These are phyloP conservation scores for Nephrocerus scutellatus DNA, from an alignment of 2,888 invertebrate genomes.

Conservation along the genomic window DNA sequence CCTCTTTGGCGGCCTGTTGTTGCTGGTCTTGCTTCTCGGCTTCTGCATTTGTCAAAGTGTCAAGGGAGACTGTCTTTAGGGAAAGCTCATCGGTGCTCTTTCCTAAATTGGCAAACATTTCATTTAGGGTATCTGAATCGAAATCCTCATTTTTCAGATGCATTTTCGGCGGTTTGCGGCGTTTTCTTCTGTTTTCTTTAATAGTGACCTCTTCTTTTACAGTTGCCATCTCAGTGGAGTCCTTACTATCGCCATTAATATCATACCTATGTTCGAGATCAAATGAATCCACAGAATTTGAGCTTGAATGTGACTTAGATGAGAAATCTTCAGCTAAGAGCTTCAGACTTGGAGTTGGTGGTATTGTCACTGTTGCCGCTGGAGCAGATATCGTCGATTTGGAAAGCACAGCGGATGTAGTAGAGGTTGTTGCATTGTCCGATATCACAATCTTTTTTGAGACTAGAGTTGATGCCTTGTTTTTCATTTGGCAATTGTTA, in stretches of 20 bases:
- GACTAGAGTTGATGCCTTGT: constrained; percentile 29
- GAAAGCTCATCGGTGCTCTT: constrained; percentile 33
- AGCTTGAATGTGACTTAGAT: constrained; percentile 18
- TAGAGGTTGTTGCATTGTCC: constrained; percentile 13
- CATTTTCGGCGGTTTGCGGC: constrained; percentile 20
- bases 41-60: constrained; percentile 32
- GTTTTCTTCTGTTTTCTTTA: constrained; percentile 18
- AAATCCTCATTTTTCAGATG: constrained; percentile 18
- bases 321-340: no score
- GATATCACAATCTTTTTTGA: constrained; percentile 9
- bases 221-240: constrained; percentile 25
- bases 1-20: constrained; percentile 15
- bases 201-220: constrained; percentile 23
- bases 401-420: constrained; percentile 10
- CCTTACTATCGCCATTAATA: constrained; percentile 20
- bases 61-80: constrained; percentile 39
- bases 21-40: no score
- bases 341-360: no score
- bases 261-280: constrained; percentile 21
- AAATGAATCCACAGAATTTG: constrained; percentile 19
- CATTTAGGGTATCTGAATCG: constrained; percentile 30
- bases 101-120: constrained; percentile 39
- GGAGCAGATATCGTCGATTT: constrained; percentile 11
- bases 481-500: constrained; percentile 56
- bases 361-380: constrained; percentile 14